Evolutionary conservation across 2,888 invertebrate genomes (phyloP), one percentile per base, ranked within the genome.

Genomic region (Pheosia tremula): DNA sequence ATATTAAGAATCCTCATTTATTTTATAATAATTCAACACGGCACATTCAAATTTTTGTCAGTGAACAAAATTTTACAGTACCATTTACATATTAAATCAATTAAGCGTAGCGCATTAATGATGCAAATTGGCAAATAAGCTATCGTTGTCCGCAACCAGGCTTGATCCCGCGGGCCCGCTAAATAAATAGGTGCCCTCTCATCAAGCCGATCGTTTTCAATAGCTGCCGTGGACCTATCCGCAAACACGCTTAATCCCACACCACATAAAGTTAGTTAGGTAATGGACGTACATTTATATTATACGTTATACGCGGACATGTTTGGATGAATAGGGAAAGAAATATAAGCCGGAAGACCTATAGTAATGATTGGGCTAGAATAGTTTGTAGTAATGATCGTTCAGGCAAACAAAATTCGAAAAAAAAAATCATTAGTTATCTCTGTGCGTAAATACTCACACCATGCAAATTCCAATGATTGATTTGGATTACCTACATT

Each of bases 71-170:
- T 81, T 82, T 80, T 82, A 84, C 82, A 72, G 75, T 68, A 64
- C 72, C 74, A 88, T 89, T 89, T 85, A 84, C 85, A 88, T 86
- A 85, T 82, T 85, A 83, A 87, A 90, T 90, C 86, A 88, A 89
- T 89, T 89, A 89, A 79, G 84, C 78, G 75, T 74, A 68, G 77
- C 77, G 80, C 82, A 89, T 90, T 88, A 89, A 87, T 88, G 86
- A 89, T 91, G 88, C 87, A 90, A 91, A 90, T 90, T 88, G 89
- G 84, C 79, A 87, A 87, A 90, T 90, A 89, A 86, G 89, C 89
- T 87, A 87, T 87, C 85, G 84, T 79, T 83, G 79, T 71, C 80
- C 80, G 75, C 81, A 78, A 71, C 76, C 77, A 80, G 71, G 79
- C 74, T 75, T 84, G 77, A 85, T 83, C 85, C 86, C 86, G 69